Conservation (phyloP, 2,113 vertebrate genomes). For the Balaenoptera acutorostrata region DNA sequence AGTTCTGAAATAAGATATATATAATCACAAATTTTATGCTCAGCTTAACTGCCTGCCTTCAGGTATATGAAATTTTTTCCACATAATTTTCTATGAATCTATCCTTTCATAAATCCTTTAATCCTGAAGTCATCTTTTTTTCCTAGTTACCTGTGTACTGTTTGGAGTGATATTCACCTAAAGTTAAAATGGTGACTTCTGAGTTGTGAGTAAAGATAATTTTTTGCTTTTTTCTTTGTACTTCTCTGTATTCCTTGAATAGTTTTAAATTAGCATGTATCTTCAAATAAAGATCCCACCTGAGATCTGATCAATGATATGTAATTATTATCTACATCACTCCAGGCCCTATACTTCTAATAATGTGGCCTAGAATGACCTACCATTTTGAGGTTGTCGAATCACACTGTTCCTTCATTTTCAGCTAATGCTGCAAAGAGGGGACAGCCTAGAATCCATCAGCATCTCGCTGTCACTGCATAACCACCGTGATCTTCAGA, state of each 20-base stretch:
- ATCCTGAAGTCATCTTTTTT: background rate
- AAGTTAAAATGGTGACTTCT: background rate
- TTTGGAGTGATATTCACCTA: background rate
- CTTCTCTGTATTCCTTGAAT: background rate
- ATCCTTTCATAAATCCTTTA: background rate
- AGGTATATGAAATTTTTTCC: background rate
- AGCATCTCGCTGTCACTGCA: background rate
- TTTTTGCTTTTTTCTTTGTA: background rate
- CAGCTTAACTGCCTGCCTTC: background rate
- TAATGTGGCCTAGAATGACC: background rate
- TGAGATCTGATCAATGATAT: background rate
- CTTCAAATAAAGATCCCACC: background rate
- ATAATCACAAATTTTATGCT: background rate
- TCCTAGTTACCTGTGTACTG: background rate
- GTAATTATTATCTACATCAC: background rate
- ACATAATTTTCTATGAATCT: background rate
- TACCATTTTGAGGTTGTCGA: background rate
- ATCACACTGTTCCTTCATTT: background rate
- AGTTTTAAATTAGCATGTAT: background rate
- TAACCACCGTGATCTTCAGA: background rate
- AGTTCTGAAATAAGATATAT: background rate
- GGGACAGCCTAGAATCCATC: background rate
- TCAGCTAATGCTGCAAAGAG: background rate
- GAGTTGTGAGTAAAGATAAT: background rate
- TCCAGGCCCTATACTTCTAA: background rate